Base-by-base conservation (phyloP, 2,113 vertebrate species). In the Hymenochirus boettgeri region DNA sequence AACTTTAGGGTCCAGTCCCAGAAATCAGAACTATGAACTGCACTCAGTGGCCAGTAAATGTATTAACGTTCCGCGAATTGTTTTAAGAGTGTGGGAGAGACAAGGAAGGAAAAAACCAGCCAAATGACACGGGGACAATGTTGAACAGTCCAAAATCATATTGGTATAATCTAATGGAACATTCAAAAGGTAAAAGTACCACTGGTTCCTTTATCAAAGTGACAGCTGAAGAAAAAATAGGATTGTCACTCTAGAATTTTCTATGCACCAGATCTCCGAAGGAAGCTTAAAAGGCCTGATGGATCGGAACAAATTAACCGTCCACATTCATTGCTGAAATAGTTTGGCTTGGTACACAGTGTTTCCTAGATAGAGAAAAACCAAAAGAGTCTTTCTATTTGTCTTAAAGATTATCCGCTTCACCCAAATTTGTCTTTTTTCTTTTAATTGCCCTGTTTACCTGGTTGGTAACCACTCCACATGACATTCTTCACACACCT, bases 41-140 rank as follows among this genome's bases (percentile, higher is more conserved):
- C n/a, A n/a, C 31, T 17, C 79, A 74, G 56, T 19, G 18, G 74
- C 69, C 61, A 17, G 19, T 54, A 71, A 31, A 27, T 19, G 55
- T 71, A 46, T 70, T 70, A 56, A 71, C 61, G 53, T 66, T 74
- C 72, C 75, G 42, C 66, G 61, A 72, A 74, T 75, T 75, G 72
- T 70, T 66, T 52, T 52, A 67, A 67, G 22, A 71, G 54, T 57
- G 73, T 76, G 77, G 79, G 61, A 70, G 61, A 66, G 76, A 75
- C n/a, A 75, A 72, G 69, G 55, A 5, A 77, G n/a, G n/a, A n/a
- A n/a, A n/a, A n/a, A 46, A 23, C 27, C 78, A 76, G 56, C 72
- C 82, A 65, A 39, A 70, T 12, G 24, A 59, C 57, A 79, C 73
- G 76, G 61, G 48, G 22, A 75, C 75, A 47, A 45, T 50, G 31